These are phyloP conservation scores for Ischnura elegans DNA, from an alignment of 2,888 invertebrate genomes.

Conservation along the genomic window DNA sequence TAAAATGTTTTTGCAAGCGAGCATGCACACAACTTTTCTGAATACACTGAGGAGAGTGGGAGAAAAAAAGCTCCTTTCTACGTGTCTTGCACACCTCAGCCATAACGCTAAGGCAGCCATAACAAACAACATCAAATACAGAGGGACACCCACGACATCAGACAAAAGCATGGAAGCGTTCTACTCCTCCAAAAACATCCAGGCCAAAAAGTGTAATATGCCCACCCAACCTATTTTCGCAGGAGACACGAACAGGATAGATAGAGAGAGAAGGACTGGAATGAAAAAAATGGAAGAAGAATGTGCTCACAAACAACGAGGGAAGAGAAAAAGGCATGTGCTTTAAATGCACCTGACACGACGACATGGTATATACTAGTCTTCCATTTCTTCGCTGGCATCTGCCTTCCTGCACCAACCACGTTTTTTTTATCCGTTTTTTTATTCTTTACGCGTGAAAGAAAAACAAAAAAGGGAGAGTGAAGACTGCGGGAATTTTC, in stretches of 20 bases:
- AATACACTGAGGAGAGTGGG: not conserved
- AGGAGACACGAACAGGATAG: not conserved
- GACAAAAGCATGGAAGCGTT: not conserved
- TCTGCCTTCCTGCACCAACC: not conserved
- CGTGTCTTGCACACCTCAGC: not conserved
- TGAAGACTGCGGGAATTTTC: too few relatives aligned
- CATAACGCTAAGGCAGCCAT: not conserved
- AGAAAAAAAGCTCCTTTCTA: not conserved
- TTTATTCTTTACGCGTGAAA: not conserved
- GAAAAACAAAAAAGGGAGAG: not conserved
- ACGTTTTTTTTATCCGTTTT: not conserved
- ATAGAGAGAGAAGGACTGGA: not conserved
- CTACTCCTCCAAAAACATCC: not conserved
- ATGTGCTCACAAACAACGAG: not conserved
- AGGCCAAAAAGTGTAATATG: not conserved
- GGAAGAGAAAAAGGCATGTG: not conserved
- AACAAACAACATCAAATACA: constrained; percentile 31
- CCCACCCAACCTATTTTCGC: not conserved
- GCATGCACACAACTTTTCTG: not conserved
- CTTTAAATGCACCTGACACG: constrained; percentile 13
- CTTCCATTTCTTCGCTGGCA: not conserved
- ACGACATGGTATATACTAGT: not conserved
- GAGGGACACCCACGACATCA: not conserved
- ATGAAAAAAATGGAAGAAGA: not conserved
- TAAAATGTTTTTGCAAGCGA: not conserved